A percentile compares a stretch with the other conserved stretches of the same genome.
Conservation (phyloP, 2,113 vertebrate species). For the Elgaria multicarinata region DNA sequence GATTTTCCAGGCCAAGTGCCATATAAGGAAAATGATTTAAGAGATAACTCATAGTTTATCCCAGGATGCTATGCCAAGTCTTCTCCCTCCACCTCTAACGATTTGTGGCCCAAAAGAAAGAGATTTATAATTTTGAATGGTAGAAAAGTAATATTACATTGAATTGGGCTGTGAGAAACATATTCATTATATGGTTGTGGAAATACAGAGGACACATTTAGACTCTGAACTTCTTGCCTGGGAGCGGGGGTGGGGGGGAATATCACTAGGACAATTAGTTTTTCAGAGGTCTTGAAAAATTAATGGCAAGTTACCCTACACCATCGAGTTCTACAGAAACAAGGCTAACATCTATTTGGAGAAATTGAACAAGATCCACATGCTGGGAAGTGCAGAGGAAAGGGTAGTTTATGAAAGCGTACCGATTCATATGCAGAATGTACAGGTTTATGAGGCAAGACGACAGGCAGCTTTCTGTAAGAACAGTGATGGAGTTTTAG, state of each 20-base stretch:
- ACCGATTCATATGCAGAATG: not conserved
- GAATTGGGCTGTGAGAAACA: constrained; percentile 43
- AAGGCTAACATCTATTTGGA: not conserved
- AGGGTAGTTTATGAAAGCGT: not conserved
- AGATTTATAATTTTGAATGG: constrained; percentile 31
- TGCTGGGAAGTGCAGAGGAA: not conserved
- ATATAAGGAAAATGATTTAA: constrained; percentile 27
- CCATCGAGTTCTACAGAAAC: not conserved
- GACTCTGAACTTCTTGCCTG: constrained; percentile 14
- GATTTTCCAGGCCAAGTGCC: constrained; percentile 31
- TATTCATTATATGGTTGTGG: not conserved
- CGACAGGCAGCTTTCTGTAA: not conserved
- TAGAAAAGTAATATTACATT: constrained; percentile 30
- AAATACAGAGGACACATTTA: constrained; percentile 26
- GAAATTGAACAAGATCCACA: constrained; percentile 9
- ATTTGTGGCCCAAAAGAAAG: constrained; percentile 38
- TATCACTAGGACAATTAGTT: constrained; percentile 46
- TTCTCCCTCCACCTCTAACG: not conserved
- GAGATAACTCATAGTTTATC: constrained; percentile 13
- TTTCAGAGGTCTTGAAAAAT: constrained; percentile 28
- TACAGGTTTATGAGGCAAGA: not conserved
- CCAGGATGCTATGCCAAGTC: constrained; percentile 4
- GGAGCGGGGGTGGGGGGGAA: constrained; percentile 7
- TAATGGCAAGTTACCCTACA: constrained; percentile 14
- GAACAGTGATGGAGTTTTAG: not conserved